These are phyloP conservation scores for Aleiodes sp. DNA, from an alignment of 1,140 invertebrate genomes.

Conservation along the genomic window DNA sequence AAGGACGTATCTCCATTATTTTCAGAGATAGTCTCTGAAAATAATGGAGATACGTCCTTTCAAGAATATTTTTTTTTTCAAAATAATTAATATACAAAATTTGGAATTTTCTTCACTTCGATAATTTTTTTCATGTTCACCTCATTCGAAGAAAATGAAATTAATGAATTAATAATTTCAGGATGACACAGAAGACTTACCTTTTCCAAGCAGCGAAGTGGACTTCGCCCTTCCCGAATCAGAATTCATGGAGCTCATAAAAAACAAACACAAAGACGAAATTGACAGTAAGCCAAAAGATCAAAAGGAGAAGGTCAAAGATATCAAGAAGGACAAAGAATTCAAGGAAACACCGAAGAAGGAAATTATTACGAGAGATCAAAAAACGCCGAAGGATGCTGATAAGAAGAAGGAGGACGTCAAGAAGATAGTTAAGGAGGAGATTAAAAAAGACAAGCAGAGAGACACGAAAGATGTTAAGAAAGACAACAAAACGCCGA, in stretches of 20 bases:
- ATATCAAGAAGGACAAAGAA: conserved; percentile 67
- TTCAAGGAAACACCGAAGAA: conserved; percentile 61
- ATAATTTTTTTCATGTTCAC: too few relatives aligned
- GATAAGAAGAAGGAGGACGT: conserved; percentile 66
- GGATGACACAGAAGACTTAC: conserved; percentile 82
- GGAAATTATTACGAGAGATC: conserved; percentile 60
- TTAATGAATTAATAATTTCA: too few relatives aligned
- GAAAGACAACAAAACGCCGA: conserved; percentile 59
- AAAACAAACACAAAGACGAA: conserved; percentile 70
- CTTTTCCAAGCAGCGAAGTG: conserved; percentile 78
- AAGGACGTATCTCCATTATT: too few relatives aligned
- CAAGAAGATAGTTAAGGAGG: conserved; percentile 54
- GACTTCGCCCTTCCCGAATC: conserved; percentile 76
- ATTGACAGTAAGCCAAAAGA: conserved; percentile 59
- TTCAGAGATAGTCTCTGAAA: too few relatives aligned
- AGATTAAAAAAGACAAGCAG: conserved; percentile 61
- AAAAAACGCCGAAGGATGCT: conserved; percentile 60
- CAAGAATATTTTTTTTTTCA: conserved; percentile 12
- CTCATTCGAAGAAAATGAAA: too few relatives aligned
- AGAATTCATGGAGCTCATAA: conserved; percentile 73
- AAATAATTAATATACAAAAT: conserved; percentile 29
- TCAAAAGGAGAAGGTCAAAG: conserved; percentile 61
- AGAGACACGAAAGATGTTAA: conserved; percentile 60
- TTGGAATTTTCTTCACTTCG: conserved; percentile 35
- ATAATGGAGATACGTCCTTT: too few relatives aligned